A percentile compares a stretch with the other conserved stretches of the same genome.
Evolutionary conservation across 1,140 invertebrate genomes (phyloP).

Genomic region (Tyrophagus putrescentiae): DNA sequence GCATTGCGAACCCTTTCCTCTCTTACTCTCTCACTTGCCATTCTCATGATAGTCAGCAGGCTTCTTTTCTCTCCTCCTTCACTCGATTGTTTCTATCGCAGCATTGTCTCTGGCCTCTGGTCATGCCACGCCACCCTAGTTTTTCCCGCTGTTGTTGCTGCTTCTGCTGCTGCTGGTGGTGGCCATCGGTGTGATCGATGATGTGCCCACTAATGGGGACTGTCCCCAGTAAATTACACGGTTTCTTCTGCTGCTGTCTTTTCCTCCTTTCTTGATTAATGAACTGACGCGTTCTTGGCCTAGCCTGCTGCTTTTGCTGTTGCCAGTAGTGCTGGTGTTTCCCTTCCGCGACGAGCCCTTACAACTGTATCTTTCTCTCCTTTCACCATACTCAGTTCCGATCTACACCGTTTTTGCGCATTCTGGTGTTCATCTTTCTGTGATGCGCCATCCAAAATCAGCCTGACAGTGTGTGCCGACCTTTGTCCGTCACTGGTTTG

Average conservation of each 20-base stretch:
- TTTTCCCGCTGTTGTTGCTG: neutral
- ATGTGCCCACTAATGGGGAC: neutral
- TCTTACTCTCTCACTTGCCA: neutral
- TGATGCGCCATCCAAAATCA: too few relatives aligned
- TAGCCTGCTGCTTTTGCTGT: neutral
- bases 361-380: neutral
- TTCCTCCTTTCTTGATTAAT: neutral
- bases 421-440: too few relatives aligned
- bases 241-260: neutral
- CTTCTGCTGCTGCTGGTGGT: too few relatives aligned
- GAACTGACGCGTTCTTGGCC: neutral
- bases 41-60: too few relatives aligned
- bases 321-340: neutral
- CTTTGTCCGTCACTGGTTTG: neutral
- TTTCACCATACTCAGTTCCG: too few relatives aligned
- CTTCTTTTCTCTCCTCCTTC: too few relatives aligned
- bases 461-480: neutral
- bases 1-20: neutral
- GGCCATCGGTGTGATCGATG: too few relatives aligned
- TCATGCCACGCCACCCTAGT: neutral
- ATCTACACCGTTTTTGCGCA: too few relatives aligned
- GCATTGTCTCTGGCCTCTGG: neutral
- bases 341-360: neutral
- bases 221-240: conserved; percentile 3
- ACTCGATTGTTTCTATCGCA: too few relatives aligned